Percentiles rank a stretch among this genome's conserved stretches.
These are phyloP conservation scores for Papilio demoleus DNA, from an alignment of 2,888 invertebrate genomes.

Conservation along the genomic window DNA sequence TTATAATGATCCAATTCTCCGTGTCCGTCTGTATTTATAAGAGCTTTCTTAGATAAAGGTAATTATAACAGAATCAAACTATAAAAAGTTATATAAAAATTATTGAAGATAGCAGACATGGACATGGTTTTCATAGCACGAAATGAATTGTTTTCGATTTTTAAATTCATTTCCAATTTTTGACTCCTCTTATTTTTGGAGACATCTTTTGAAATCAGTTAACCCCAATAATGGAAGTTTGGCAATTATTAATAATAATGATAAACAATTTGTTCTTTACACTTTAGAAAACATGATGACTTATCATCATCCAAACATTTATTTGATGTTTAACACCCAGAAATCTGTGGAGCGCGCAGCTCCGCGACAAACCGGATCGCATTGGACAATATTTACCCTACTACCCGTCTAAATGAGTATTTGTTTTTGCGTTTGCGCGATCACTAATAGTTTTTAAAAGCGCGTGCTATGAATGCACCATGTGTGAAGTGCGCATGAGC, in stretches of 20 bases:
- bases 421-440: conserved; percentile 41
- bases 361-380: conserved; percentile 35
- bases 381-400: conserved; percentile 34
- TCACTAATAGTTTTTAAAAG: conserved; percentile 42
- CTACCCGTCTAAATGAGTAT: conserved; percentile 38
- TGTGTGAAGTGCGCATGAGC: conserved; percentile 65
- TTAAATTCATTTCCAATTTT: not conserved
- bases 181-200: not conserved
- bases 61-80: not conserved
- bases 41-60: conserved; percentile 31
- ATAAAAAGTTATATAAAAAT: not conserved
- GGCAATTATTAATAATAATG: not conserved
- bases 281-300: not conserved
- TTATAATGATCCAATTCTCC: conserved; percentile 74
- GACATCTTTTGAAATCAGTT: not conserved
- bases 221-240: not conserved
- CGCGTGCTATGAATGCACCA: conserved; percentile 46
- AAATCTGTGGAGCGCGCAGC: conserved; percentile 1
- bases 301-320: conserved; percentile 22
- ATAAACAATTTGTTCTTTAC: conserved; percentile 24
- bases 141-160: no score
- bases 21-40: conserved; percentile 61
- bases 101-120: not conserved
- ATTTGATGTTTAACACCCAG: conserved; percentile 31
- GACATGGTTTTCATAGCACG: not conserved